These are phyloP conservation scores for Alauda arvensis DNA, from an alignment of 2,797 vertebrate genomes.

Conservation along the genomic window DNA sequence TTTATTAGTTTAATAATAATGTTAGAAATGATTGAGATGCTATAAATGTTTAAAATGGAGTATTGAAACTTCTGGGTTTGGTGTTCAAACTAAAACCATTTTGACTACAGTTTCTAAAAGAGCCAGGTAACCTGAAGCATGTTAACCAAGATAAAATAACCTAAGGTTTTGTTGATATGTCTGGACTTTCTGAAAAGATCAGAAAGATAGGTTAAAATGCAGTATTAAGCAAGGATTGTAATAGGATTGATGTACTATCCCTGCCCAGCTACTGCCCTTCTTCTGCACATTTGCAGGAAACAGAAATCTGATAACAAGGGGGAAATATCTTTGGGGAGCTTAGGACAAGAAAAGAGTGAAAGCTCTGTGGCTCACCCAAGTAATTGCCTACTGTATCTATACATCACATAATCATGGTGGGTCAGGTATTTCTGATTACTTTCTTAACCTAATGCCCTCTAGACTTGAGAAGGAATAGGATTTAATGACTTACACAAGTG, in stretches of 20 bases:
- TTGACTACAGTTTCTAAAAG: background rate
- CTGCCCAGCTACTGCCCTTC: background rate
- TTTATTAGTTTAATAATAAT: slow-evolving; percentile 52
- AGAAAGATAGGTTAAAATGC: background rate
- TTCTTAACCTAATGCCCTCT: slow-evolving; percentile 25
- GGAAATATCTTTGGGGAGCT: background rate
- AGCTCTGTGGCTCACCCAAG: background rate
- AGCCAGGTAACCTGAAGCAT: background rate
- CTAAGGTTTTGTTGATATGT: slow-evolving; percentile 4
- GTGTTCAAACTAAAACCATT: slow-evolving; percentile 19
- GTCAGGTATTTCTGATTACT: slow-evolving; percentile 33
- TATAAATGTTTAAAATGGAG: slow-evolving; percentile 40
- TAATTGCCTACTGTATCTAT: slow-evolving; percentile 12
- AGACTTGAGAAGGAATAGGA: background rate
- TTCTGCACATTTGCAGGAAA: background rate
- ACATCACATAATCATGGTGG: background rate
- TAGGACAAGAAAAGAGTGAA: background rate
- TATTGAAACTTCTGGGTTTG: background rate
- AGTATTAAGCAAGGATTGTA: background rate
- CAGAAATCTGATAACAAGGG: background rate
- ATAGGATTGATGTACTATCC: background rate
- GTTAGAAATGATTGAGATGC: slow-evolving; percentile 45
- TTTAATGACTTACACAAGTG: background rate
- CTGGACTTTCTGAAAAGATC: slow-evolving; percentile 25
- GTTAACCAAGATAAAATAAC: slow-evolving; percentile 7